A percentile compares a stretch with the other conserved stretches of the same genome.
phyloP scores from a whole-genome alignment of 2,113 vertebrate species.

The Chiloscyllium plagiosum region DNA sequence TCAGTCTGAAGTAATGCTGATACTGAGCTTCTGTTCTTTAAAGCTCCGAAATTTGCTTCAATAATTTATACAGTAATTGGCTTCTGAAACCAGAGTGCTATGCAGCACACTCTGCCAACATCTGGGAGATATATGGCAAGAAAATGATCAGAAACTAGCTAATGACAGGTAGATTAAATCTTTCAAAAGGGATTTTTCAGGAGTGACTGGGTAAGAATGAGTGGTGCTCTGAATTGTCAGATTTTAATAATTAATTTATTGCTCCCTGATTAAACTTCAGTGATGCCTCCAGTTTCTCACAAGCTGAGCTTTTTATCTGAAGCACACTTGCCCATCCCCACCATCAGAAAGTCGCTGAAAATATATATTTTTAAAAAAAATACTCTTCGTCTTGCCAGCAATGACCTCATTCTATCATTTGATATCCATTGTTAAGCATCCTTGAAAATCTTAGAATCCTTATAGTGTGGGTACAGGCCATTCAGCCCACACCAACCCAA shows the following conservation, averaged over 20 bases:
- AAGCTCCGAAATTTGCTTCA: neutral
- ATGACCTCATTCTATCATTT: neutral
- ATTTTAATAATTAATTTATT: neutral
- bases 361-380: neutral
- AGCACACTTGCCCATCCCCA: neutral
- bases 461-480: no score
- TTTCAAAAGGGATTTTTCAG: neutral
- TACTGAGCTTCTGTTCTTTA: neutral
- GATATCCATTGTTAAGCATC: neutral
- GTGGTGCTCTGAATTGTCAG: neutral
- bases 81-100: neutral
- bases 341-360: neutral
- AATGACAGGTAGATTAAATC: neutral
- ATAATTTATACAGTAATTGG: neutral
- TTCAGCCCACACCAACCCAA: no score
- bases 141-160: neutral
- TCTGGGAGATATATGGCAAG: neutral
- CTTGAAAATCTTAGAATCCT: neutral
- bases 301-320: neutral
- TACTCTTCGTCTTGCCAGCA: neutral
- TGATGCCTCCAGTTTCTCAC: neutral
- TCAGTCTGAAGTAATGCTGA: neutral
- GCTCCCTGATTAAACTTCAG: neutral
- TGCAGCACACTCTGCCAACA: neutral
- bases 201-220: neutral